These are phyloP conservation scores for Protobothrops flavoviridis DNA, from an alignment of 2,113 vertebrate species.

Conservation along the genomic window DNA sequence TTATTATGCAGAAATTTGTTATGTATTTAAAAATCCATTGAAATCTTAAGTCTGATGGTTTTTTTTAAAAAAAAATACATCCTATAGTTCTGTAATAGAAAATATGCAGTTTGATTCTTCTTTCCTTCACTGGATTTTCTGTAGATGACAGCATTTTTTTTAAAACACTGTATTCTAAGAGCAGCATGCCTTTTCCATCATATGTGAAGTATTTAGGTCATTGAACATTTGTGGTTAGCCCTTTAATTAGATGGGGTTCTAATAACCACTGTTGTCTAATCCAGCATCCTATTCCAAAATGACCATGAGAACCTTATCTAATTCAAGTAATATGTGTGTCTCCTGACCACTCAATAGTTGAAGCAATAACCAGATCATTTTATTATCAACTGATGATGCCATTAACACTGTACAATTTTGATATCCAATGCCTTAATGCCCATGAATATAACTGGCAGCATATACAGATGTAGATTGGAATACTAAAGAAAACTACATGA, in stretches of 20 bases:
- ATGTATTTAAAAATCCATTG: not conserved
- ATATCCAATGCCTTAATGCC: not conserved
- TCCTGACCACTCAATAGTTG: conserved; percentile 30
- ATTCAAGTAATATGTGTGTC: conserved; percentile 27
- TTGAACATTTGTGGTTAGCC: conserved; percentile 51
- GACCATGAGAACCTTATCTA: conserved; percentile 36
- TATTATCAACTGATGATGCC: not conserved
- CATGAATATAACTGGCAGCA: not conserved
- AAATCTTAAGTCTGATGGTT: not conserved
- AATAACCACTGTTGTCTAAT: conserved; percentile 36
- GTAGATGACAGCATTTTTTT: conserved; percentile 46
- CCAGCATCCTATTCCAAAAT: not conserved
- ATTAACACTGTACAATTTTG: not conserved
- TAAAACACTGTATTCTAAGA: conserved; percentile 44
- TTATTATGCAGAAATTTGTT: not conserved
- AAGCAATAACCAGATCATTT: conserved; percentile 22
- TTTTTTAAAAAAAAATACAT: not conserved
- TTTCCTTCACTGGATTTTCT: conserved; percentile 6
- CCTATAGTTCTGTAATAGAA: not conserved
- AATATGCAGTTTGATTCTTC: not conserved
- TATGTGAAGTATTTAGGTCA: conserved; percentile 55
- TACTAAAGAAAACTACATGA: not conserved
- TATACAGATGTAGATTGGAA: not conserved
- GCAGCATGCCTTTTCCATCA: conserved; percentile 50
- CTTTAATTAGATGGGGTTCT: conserved; percentile 48